A percentile compares a stretch with the other conserved stretches of the same genome.
Conservation (phyloP, 2,797 vertebrate genomes). For the Semotilus atromaculatus region DNA sequence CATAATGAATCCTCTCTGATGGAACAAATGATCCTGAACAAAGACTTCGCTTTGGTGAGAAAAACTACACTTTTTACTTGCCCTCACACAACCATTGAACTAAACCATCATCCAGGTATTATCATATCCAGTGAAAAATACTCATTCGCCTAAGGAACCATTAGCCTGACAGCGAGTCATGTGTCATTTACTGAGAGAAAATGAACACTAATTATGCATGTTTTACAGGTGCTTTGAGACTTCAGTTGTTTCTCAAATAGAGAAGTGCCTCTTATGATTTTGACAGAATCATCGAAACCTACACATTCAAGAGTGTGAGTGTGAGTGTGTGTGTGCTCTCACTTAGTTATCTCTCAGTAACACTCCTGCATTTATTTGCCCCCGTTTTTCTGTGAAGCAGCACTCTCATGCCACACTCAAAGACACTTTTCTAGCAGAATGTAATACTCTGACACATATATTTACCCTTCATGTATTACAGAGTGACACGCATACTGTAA, state of each 20-base stretch:
- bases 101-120: constrained; percentile 37
- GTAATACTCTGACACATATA: constrained; percentile 37
- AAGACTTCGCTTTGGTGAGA: constrained; percentile 94
- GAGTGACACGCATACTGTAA: constrained; percentile 6
- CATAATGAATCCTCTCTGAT: constrained; percentile 93
- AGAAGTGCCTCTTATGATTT: constrained; percentile 27
- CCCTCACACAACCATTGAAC: neutral
- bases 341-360: constrained; percentile 33
- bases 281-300: constrained; percentile 33
- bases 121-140: neutral
- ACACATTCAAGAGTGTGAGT: constrained; percentile 17
- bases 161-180: constrained; percentile 66
- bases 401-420: constrained; percentile 26
- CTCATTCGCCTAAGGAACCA: neutral
- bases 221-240: constrained; percentile 34
- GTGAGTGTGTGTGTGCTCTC: constrained; percentile 51
- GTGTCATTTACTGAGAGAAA: constrained; percentile 77
- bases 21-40: constrained; percentile 98
- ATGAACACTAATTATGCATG: constrained; percentile 70
- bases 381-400: constrained; percentile 26
- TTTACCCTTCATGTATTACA: constrained; percentile 35
- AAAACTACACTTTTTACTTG: neutral
- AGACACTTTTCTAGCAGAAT: constrained; percentile 17
- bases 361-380: constrained; percentile 29
- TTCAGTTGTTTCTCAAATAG: constrained; percentile 31